These are phyloP conservation scores for Urocolius indicus DNA, from an alignment of 2,113 vertebrate species.

Conservation along the genomic window DNA sequence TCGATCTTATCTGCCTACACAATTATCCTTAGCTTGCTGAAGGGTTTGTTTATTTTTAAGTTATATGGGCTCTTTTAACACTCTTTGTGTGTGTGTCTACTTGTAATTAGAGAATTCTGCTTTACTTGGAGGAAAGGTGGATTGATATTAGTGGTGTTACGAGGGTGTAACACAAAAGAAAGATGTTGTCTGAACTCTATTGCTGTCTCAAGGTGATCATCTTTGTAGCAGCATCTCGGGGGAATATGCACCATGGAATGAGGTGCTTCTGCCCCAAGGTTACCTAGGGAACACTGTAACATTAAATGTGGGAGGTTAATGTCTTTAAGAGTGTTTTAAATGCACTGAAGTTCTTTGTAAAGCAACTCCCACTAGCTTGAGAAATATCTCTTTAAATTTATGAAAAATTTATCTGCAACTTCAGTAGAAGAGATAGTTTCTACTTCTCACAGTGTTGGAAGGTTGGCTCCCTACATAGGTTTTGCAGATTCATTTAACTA, in stretches of 20 bases:
- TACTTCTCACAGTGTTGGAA: background rate
- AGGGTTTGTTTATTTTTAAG: slow-evolving; percentile 54
- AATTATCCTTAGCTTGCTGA: slow-evolving; percentile 47
- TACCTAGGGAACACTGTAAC: slow-evolving; percentile 61
- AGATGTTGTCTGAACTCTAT: background rate
- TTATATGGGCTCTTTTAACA: slow-evolving; percentile 9
- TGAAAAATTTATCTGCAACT: slow-evolving; percentile 4
- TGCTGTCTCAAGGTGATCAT: background rate
- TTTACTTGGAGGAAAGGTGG: background rate
- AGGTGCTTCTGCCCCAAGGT: slow-evolving; percentile 51
- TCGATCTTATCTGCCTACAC: slow-evolving; percentile 63
- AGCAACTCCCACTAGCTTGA: slow-evolving; percentile 45
- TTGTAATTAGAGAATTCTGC: background rate
- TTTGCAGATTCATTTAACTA: background rate
- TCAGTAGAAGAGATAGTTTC: background rate
- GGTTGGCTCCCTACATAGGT: background rate
- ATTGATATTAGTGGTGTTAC: background rate
- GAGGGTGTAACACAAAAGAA: background rate
- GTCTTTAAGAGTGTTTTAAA: slow-evolving; percentile 52
- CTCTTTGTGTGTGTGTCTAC: background rate
- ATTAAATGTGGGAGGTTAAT: slow-evolving; percentile 59
- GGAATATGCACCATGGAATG: background rate
- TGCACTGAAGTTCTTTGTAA: slow-evolving; percentile 32
- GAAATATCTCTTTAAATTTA: slow-evolving; percentile 22
- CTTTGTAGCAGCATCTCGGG: background rate